Conservation (phyloP, 2,113 vertebrate species). For the Macquaria australasica region DNA sequence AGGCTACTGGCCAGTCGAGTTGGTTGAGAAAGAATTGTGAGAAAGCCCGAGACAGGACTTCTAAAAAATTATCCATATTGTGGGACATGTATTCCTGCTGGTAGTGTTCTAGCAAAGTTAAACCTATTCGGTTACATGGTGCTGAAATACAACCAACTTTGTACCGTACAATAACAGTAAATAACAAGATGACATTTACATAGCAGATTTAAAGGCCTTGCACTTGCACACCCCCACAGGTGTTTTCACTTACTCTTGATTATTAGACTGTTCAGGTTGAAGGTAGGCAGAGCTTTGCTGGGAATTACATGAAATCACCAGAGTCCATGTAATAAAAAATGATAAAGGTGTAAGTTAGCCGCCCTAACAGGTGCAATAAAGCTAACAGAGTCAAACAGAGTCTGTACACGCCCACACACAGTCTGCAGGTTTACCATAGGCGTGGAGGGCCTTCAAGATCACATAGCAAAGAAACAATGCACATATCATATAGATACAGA, state of each 20-base stretch:
- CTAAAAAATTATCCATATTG: not conserved
- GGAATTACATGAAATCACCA: not conserved
- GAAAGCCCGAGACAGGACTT: not conserved
- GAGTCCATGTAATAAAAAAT: too few species aligned
- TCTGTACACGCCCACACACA: not conserved
- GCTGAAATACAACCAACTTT: slow-evolving; percentile 1
- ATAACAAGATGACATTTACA: slow-evolving; percentile 6
- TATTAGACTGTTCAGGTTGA: not conserved
- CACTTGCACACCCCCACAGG: not conserved
- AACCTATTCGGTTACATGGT: not conserved
- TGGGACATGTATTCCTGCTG: not conserved
- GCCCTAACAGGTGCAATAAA: not conserved
- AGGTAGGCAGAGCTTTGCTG: not conserved
- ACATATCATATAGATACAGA: too few species aligned
- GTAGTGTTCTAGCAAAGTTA: not conserved
- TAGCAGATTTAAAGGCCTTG: not conserved
- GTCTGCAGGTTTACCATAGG: not conserved
- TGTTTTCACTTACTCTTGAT: not conserved
- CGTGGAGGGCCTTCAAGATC: not conserved
- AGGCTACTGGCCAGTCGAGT: not conserved
- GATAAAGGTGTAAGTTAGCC: not conserved
- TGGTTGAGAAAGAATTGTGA: not conserved
- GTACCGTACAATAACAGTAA: not conserved
- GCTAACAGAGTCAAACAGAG: not conserved
- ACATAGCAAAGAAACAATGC: too few species aligned